Evolutionary conservation across 2,113 vertebrate genomes (phyloP).

Genomic region (Hydrolagus affinis): DNA sequence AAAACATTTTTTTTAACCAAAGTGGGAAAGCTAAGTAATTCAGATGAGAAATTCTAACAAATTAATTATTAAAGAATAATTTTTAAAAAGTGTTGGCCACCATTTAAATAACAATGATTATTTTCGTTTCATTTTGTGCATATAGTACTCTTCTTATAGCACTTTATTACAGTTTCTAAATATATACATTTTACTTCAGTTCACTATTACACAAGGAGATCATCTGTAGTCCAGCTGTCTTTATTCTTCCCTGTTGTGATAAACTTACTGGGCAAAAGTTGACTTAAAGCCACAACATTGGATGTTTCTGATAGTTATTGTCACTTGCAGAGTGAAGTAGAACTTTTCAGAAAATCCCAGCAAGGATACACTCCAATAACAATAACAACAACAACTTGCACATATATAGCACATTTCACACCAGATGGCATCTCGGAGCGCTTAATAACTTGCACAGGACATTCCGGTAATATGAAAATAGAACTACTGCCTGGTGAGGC

Average conservation of each 20-base stretch:
- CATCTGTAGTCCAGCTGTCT: not conserved
- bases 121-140: not conserved
- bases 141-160: not conserved
- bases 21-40: not conserved
- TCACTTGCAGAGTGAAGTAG: conserved; percentile 42
- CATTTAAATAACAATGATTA: not conserved
- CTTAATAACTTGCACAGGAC: not conserved
- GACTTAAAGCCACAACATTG: conserved; percentile 19
- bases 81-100: not conserved
- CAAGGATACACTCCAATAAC: no score
- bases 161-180: not conserved
- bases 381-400: no score
- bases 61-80: conserved; percentile 15
- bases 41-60: not conserved
- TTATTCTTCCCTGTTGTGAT: not conserved
- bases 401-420: not conserved
- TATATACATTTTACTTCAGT: not conserved
- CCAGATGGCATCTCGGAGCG: not conserved
- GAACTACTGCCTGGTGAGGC: not conserved
- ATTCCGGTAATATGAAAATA: no score
- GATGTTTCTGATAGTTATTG: conserved; percentile 44
- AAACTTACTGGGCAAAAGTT: not conserved
- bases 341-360: not conserved
- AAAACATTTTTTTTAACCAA: conserved; percentile 3
- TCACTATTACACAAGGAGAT: not conserved